phyloP scores from a whole-genome alignment of 2,797 vertebrate species.

The Bovichtus variegatus region DNA sequence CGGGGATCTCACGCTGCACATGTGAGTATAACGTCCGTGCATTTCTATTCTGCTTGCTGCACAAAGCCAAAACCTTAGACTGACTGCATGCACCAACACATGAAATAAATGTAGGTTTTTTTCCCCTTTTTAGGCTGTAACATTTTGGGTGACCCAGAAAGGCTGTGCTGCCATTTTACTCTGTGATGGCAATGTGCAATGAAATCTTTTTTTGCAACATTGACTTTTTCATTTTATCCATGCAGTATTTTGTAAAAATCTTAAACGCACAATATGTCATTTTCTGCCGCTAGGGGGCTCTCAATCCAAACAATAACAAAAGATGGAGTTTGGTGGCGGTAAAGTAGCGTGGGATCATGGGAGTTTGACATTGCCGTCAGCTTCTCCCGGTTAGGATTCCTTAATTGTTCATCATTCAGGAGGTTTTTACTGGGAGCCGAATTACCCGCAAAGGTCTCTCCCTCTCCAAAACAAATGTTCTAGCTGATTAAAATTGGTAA shows the following conservation, averaged over 20 bases:
- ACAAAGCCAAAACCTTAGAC: constrained; percentile 7
- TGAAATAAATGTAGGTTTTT: constrained; percentile 10
- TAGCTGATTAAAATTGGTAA: too few species aligned
- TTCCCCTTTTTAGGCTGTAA: constrained; percentile 1
- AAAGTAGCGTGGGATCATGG: too few species aligned
- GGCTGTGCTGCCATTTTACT: constrained; percentile 46
- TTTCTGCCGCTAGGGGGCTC: too few species aligned
- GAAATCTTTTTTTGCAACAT: neutral
- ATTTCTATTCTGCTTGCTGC: constrained; percentile 17
- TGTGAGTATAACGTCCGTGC: constrained; percentile 71
- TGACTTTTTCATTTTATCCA: neutral
- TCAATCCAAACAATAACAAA: too few species aligned
- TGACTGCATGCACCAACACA: constrained; percentile 4
- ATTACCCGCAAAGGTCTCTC: too few species aligned
- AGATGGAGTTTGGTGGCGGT: too few species aligned
- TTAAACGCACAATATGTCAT: too few species aligned
- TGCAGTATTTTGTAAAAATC: neutral
- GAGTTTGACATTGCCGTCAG: too few species aligned
- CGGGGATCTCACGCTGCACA: constrained; percentile 53
- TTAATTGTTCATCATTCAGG: too few species aligned
- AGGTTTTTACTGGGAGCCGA: too few species aligned
- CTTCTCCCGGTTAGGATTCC: too few species aligned
- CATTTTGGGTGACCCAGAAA: constrained; percentile 57
- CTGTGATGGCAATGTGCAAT: neutral
- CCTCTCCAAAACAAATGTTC: too few species aligned